A percentile compares a stretch with the other conserved stretches of the same genome.
These are phyloP conservation scores for Clivina fossor DNA, from an alignment of 2,888 invertebrate species.

Conservation along the genomic window DNA sequence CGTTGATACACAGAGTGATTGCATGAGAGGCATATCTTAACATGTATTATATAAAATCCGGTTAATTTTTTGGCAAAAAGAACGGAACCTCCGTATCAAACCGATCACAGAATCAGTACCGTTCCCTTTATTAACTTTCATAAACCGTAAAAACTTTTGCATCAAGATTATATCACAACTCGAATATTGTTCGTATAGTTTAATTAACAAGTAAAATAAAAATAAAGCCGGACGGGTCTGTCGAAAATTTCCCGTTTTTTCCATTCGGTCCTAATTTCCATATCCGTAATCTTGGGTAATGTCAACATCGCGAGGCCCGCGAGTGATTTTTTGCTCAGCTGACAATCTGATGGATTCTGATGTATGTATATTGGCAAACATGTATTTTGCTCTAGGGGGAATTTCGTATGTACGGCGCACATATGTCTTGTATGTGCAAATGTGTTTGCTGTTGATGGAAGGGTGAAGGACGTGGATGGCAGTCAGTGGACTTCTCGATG, in stretches of 20 bases:
- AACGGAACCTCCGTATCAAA: no score
- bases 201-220: constrained; percentile 22
- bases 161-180: constrained; percentile 16
- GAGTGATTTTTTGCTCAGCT: not conserved
- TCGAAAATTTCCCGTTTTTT: constrained; percentile 3
- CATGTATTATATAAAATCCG: no score
- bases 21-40: no score
- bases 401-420: no score
- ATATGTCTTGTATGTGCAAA: no score
- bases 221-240: constrained; percentile 2
- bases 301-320: constrained; percentile 13
- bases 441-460: no score
- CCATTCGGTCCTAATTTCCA: constrained; percentile 13
- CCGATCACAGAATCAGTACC: constrained; percentile 23
- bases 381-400: no score
- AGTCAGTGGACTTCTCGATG: no score
- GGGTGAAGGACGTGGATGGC: no score
- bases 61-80: no score
- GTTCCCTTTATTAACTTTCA: constrained; percentile 24
- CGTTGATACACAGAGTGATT: no score
- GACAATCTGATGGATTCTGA: constrained; percentile 2
- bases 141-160: constrained; percentile 20
- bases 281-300: constrained; percentile 16
- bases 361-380: not conserved
- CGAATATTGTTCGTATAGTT: constrained; percentile 24